phyloP scores from a whole-genome alignment of 2,113 vertebrate species.

The Notothenia coriiceps region DNA sequence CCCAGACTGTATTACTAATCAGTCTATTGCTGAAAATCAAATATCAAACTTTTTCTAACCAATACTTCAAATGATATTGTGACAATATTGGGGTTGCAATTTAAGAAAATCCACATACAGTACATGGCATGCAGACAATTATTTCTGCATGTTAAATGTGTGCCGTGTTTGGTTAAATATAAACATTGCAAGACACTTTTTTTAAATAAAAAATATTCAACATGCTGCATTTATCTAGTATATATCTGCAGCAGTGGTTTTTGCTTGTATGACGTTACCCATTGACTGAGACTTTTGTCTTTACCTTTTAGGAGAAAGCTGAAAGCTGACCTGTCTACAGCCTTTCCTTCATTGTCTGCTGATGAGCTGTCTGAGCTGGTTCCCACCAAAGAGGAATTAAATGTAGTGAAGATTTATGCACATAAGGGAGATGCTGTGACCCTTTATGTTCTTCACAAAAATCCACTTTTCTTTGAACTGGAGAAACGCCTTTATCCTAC shows the following conservation, averaged over 20 bases:
- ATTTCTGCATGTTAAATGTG: neutral
- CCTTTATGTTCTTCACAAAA: constrained; percentile 88
- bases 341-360: constrained; percentile 86
- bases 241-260: neutral
- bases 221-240: neutral
- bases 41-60: no score
- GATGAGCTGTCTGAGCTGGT: constrained; percentile 88
- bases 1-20: neutral
- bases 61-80: no score
- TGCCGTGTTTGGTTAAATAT: neutral
- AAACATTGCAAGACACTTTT: neutral
- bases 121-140: neutral
- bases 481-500: constrained; percentile 92
- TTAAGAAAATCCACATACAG: neutral
- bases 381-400: constrained; percentile 94
- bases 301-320: constrained; percentile 89
- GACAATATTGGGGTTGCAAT: neutral
- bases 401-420: constrained; percentile 89
- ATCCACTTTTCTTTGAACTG: constrained; percentile 92
- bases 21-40: neutral
- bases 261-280: neutral
- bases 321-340: constrained; percentile 85
- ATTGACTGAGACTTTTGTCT: neutral
- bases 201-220: no score
- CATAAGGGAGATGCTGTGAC: constrained; percentile 92